phyloP scores from a whole-genome alignment of 2,113 vertebrate species.

The Varanus salvator region DNA sequence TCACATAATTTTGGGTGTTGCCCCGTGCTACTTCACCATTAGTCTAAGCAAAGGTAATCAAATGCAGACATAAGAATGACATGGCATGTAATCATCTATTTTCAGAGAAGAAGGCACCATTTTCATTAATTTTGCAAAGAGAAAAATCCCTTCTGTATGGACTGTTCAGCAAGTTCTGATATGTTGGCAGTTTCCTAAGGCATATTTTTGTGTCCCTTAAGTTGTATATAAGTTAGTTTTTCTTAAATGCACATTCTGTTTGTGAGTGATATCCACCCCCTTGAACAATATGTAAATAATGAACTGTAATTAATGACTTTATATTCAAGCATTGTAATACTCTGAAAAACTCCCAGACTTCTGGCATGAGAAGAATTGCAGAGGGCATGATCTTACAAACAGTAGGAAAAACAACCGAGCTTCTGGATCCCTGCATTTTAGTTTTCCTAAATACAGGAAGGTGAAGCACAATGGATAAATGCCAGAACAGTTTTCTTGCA shows the following conservation, averaged over 20 bases:
- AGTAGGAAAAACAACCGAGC: neutral
- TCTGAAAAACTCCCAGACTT: slow-evolving; percentile 34
- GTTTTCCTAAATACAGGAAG: slow-evolving; percentile 37
- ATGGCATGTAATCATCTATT: neutral
- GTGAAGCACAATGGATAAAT: slow-evolving; percentile 64
- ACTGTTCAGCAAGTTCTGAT: slow-evolving; percentile 57
- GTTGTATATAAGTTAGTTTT: slow-evolving; percentile 66
- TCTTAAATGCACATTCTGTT: slow-evolving; percentile 67
- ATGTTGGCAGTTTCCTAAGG: slow-evolving; percentile 7
- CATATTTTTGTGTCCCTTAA: slow-evolving; percentile 58
- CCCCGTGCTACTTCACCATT: neutral
- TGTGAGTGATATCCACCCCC: slow-evolving; percentile 40
- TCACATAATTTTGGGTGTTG: neutral
- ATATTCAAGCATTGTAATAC: slow-evolving; percentile 42
- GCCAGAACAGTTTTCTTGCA: slow-evolving; percentile 66
- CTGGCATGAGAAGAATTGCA: slow-evolving; percentile 26
- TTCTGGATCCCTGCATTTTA: slow-evolving; percentile 18
- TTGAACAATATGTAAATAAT: slow-evolving; percentile 73
- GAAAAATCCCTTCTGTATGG: slow-evolving; percentile 24
- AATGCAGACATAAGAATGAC: slow-evolving; percentile 16
- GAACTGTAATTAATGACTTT: slow-evolving; percentile 57
- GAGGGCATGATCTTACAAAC: slow-evolving; percentile 11
- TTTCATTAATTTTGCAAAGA: slow-evolving; percentile 27
- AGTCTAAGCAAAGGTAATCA: slow-evolving; percentile 38
- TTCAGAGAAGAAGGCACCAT: neutral